Percentiles rank a stretch among this genome's conserved stretches.
These are phyloP conservation scores for Sphaeramia orbicularis DNA, from an alignment of 2,797 vertebrate genomes.

Conservation along the genomic window DNA sequence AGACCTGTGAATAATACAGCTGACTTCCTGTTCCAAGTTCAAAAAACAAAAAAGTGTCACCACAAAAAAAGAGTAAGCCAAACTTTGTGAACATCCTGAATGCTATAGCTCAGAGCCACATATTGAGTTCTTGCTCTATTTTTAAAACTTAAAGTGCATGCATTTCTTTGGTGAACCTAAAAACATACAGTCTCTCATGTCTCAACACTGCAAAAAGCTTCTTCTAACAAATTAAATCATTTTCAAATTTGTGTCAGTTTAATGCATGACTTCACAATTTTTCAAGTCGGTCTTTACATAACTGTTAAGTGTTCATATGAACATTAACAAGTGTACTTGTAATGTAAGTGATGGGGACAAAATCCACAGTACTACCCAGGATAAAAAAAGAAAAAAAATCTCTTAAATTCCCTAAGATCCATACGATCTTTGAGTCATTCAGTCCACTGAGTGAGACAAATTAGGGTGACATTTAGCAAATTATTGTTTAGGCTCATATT, in stretches of 20 bases:
- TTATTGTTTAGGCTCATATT: too few relatives aligned
- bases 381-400: too few relatives aligned
- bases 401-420: too few relatives aligned
- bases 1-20: conserved; percentile 72
- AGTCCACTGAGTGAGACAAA: too few relatives aligned
- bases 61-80: conserved; percentile 41
- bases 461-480: too few relatives aligned
- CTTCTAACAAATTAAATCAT: conserved; percentile 3
- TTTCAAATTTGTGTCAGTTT: conserved; percentile 1
- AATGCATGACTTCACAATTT: background rate
- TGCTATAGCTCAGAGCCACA: conserved; percentile 33
- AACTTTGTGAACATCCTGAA: conserved; percentile 51
- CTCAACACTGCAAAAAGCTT: background rate
- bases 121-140: conserved; percentile 44
- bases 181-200: background rate
- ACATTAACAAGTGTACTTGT: too few relatives aligned
- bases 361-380: too few relatives aligned
- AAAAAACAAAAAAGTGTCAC: conserved; percentile 60
- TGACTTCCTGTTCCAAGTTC: conserved; percentile 82
- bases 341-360: too few relatives aligned
- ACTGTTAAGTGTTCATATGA: too few relatives aligned
- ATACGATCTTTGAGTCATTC: too few relatives aligned
- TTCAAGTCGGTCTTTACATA: too few relatives aligned
- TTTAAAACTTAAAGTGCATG: conserved; percentile 34
- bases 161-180: conserved; percentile 7